Conservation (phyloP, 2,797 vertebrate genomes). For the Anguilla marmorata region DNA sequence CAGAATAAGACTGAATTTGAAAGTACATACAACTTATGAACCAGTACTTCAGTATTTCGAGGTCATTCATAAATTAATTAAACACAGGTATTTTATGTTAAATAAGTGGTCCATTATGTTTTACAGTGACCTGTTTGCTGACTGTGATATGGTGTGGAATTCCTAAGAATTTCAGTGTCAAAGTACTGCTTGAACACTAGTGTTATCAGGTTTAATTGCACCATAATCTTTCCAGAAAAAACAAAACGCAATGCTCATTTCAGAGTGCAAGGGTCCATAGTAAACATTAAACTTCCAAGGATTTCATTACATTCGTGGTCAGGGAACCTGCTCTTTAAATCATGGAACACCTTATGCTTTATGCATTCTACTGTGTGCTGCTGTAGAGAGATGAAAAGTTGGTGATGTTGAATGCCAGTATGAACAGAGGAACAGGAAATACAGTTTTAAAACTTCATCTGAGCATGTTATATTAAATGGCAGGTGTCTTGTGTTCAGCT, state of each 20-base stretch:
- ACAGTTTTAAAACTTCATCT: background rate
- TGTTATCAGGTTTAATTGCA: slow-evolving; percentile 59
- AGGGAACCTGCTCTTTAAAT: slow-evolving; percentile 40
- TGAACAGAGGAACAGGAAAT: background rate
- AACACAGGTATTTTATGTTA: background rate
- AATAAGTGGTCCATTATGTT: background rate
- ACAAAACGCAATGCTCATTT: slow-evolving; percentile 57
- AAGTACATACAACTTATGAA: background rate
- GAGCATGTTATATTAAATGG: background rate
- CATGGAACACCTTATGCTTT: background rate
- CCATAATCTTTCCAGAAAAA: slow-evolving; percentile 69
- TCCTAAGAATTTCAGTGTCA: background rate
- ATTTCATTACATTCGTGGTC: slow-evolving; percentile 50
- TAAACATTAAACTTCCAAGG: slow-evolving; percentile 57
- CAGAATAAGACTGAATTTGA: background rate
- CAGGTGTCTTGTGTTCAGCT: background rate
- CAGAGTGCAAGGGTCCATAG: slow-evolving; percentile 64
- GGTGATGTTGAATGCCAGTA: background rate
- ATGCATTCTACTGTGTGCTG: background rate
- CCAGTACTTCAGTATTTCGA: background rate
- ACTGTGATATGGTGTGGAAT: background rate
- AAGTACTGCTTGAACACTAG: slow-evolving; percentile 52
- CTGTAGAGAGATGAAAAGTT: background rate
- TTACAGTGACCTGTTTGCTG: background rate
- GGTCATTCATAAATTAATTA: background rate